Percentiles rank a stretch among this genome's conserved stretches.
phyloP scores from a whole-genome alignment of 1,140 invertebrate genomes.

The Chlorops oryzae region DNA sequence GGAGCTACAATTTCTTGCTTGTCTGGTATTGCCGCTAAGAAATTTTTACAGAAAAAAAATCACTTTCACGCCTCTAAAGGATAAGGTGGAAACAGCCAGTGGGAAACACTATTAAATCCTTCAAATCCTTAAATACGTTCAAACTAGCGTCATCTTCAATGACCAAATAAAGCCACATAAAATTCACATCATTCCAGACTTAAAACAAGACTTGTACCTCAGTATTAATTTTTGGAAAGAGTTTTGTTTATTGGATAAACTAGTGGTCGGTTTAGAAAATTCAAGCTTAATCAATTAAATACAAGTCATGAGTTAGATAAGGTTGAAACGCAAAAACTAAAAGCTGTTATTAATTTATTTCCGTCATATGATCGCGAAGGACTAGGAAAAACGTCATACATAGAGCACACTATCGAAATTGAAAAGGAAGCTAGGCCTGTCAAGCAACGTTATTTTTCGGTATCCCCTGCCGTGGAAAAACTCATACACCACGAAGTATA shows the following conservation, averaged over 20 bases:
- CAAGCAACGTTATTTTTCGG: constrained; percentile 12
- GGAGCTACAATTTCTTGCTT: constrained; percentile 13
- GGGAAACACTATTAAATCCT: constrained; percentile 4
- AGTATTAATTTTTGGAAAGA: constrained; percentile 16
- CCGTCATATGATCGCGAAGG: constrained; percentile 1
- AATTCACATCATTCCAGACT: constrained; percentile 10
- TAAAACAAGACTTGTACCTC: constrained; percentile 8
- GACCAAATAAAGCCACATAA: constrained; percentile 1
- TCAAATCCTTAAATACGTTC: not conserved
- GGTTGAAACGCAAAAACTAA: not conserved
- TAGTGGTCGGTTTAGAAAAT: not conserved
- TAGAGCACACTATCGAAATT: constrained; percentile 1
- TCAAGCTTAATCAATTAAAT: not conserved
- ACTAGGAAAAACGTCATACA: not conserved
- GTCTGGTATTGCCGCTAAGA: not conserved
- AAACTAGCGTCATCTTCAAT: constrained; percentile 4
- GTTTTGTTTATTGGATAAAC: constrained; percentile 4
- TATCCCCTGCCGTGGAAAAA: constrained; percentile 16
- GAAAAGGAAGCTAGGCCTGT: not conserved
- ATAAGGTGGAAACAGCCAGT: constrained; percentile 5
- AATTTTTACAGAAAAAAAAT: not conserved
- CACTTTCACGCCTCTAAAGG: not conserved
- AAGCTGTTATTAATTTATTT: not conserved
- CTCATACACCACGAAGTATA: constrained; percentile 13
- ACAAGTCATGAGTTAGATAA: not conserved